These are phyloP conservation scores for Gambelia wislizenii DNA, from an alignment of 2,797 vertebrate genomes.

Conservation along the genomic window DNA sequence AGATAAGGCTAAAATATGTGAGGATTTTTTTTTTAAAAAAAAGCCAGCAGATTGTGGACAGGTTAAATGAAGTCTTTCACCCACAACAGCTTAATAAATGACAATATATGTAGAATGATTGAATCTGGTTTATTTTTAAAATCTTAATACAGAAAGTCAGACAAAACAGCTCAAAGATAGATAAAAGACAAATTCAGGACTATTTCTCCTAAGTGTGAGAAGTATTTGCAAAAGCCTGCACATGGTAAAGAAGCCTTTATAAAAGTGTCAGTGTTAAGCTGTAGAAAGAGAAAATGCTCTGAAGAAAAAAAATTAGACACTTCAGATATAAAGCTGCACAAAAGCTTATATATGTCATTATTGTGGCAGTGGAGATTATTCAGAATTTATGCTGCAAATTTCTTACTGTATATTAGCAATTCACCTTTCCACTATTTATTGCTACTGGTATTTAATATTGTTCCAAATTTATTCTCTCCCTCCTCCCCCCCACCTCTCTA, in stretches of 20 bases:
- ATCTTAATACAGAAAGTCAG: constrained; percentile 37
- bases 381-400: background rate
- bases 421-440: background rate
- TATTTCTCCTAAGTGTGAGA: constrained; percentile 53
- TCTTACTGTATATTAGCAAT: background rate
- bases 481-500: no score
- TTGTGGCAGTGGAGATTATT: background rate
- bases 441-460: background rate
- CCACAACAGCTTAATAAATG: constrained; percentile 3
- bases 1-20: constrained; percentile 31
- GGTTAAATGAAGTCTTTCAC: constrained; percentile 7
- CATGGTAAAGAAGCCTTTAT: background rate
- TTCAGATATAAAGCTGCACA: background rate
- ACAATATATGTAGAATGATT: constrained; percentile 19
- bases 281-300: constrained; percentile 28
- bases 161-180: constrained; percentile 49
- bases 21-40: constrained; percentile 35
- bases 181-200: constrained; percentile 38
- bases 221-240: constrained; percentile 38
- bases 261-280: constrained; percentile 11
- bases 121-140: constrained; percentile 33
- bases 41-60: background rate
- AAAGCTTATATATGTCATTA: background rate
- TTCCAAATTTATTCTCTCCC: no score
- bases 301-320: background rate